These are phyloP conservation scores for Drosophila neutralis DNA, from an alignment of 2,888 invertebrate genomes.

Conservation along the genomic window DNA sequence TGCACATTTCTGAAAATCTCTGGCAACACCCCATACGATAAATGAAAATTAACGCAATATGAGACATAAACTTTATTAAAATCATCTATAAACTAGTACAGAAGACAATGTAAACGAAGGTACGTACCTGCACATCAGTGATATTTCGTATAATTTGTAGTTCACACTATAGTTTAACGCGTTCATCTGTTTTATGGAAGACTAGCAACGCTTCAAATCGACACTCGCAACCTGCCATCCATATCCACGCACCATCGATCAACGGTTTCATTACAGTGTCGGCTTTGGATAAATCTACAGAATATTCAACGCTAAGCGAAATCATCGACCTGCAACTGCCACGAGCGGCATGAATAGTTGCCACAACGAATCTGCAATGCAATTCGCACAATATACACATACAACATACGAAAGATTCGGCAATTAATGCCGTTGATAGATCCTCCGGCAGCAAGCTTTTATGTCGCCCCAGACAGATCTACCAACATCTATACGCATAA, in stretches of 20 bases:
- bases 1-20: fast-evolving
- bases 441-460: slow-evolving; percentile 59
- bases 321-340: fast-evolving
- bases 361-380: not conserved
- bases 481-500: slow-evolving; percentile 58
- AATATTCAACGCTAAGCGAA: fast-evolving
- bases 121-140: fast-evolving
- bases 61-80: not conserved
- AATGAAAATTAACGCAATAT: not conserved
- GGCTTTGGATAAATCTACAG: fast-evolving
- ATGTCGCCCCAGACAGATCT: slow-evolving; percentile 49
- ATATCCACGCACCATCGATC: not conserved
- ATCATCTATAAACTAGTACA: not conserved
- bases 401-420: slow-evolving; percentile 59
- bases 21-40: slow-evolving; percentile 10
- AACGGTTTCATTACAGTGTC: fast-evolving
- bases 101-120: not conserved
- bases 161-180: not conserved
- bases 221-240: fast-evolving
- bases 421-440: slow-evolving; percentile 73
- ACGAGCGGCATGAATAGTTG: fast-evolving
- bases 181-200: not conserved
- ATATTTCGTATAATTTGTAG: fast-evolving
- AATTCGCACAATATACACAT: not conserved
- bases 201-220: fast-evolving